Evolutionary conservation across 2,797 vertebrate species (phyloP).

Genomic region (Picus viridis): DNA sequence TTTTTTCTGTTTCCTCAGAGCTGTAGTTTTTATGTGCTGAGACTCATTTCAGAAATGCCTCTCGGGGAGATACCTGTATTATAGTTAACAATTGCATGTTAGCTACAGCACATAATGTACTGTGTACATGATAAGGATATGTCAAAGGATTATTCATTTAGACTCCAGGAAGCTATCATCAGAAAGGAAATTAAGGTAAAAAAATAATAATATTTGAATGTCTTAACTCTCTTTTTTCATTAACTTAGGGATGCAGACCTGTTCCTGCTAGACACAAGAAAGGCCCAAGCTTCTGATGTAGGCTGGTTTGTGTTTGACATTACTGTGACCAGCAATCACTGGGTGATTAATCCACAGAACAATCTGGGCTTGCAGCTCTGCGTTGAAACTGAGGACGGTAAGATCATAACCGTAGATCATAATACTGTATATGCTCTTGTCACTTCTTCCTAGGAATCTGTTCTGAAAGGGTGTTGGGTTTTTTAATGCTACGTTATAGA

Average conservation of each 20-base stretch:
- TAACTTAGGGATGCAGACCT: constrained; percentile 92
- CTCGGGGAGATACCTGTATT: constrained; percentile 25
- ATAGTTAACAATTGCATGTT: background rate
- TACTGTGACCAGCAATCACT: constrained; percentile 98
- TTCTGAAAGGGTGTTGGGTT: background rate
- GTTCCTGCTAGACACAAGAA: constrained; percentile 93
- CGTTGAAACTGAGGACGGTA: constrained; percentile 92
- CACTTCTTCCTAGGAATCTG: background rate
- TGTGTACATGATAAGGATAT: background rate
- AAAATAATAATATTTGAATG: background rate
- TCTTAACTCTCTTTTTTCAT: constrained; percentile 58
- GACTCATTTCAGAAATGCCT: constrained; percentile 12
- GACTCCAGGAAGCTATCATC: background rate
- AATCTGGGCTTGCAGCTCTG: constrained; percentile 97
- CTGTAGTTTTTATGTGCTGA: background rate
- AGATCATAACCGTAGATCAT: constrained; percentile 37
- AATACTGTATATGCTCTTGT: background rate
- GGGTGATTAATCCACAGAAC: constrained; percentile 97
- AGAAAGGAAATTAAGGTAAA: constrained; percentile 24
- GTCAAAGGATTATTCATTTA: background rate
- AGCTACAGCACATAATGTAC: background rate
- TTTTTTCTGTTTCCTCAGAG: constrained; percentile 35
- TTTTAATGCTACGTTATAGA: background rate
- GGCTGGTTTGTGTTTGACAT: constrained; percentile 99
- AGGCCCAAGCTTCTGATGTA: constrained; percentile 89